These are phyloP conservation scores for Metridium senile DNA, from an alignment of 92 coral and sea anemone species.

Conservation along the genomic window DNA sequence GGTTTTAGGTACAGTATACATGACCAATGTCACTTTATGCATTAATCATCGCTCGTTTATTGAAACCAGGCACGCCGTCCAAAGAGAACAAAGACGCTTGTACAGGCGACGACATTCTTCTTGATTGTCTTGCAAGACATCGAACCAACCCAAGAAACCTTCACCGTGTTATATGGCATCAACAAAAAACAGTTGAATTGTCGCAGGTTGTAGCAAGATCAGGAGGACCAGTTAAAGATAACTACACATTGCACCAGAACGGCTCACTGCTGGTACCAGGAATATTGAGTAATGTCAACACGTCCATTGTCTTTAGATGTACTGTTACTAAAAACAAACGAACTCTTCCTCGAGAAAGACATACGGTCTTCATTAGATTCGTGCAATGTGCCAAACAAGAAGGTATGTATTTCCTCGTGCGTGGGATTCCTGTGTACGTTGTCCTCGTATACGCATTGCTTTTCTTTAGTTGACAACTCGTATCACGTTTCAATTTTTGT, in stretches of 20 bases:
- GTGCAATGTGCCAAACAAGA: too few species aligned
- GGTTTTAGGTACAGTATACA: too few species aligned
- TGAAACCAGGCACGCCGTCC: conserved; percentile 9
- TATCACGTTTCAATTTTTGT: too few species aligned
- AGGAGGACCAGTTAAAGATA: too few species aligned
- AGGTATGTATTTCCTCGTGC: too few species aligned
- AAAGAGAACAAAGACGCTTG: conserved; percentile 8
- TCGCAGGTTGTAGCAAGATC: conserved; percentile 19
- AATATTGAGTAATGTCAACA: conserved; percentile 13
- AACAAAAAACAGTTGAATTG: conserved; percentile 1
- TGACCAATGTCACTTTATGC: too few species aligned
- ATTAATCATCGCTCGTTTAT: too few species aligned
- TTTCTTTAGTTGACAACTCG: too few species aligned
- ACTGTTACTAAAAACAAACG: conserved; percentile 11
- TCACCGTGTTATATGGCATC: conserved; percentile 20
- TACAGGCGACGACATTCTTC: conserved; percentile 12
- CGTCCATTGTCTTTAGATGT: conserved; percentile 14
- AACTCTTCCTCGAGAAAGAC: too few species aligned
- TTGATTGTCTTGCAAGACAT: conserved; percentile 22
- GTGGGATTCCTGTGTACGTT: too few species aligned
- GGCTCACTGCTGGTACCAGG: conserved; percentile 28
- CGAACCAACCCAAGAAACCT: conserved; percentile 36
- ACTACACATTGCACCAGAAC: conserved; percentile 29
- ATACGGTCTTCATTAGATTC: too few species aligned
- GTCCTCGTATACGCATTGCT: too few species aligned